Percentiles rank a stretch among this genome's conserved stretches.
Conservation (phyloP, 2,113 vertebrate genomes). For the Otocyon megalotis region DNA sequence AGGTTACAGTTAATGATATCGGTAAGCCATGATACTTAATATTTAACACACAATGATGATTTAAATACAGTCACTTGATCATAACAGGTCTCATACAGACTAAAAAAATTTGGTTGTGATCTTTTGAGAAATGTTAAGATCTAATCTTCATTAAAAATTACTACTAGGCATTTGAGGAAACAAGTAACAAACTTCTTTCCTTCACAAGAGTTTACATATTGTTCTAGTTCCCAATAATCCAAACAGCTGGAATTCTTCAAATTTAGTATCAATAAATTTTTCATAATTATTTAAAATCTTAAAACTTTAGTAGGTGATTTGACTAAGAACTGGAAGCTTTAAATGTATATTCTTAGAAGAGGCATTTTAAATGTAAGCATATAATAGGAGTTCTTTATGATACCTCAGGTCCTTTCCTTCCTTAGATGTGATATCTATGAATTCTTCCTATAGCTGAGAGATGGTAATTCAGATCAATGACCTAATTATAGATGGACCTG, state of each 20-base stretch:
- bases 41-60: slow-evolving; percentile 8
- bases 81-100: neutral
- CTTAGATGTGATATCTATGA: neutral
- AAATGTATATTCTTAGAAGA: neutral
- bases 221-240: neutral
- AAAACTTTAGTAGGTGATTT: neutral
- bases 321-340: neutral
- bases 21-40: neutral
- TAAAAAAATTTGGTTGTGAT: neutral
- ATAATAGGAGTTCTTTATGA: neutral
- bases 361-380: neutral
- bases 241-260: slow-evolving; percentile 50
- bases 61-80: neutral
- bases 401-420: neutral
- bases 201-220: neutral
- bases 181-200: neutral
- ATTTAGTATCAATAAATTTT: slow-evolving; percentile 16
- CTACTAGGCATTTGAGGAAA: neutral
- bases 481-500: neutral
- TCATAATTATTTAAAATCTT: slow-evolving; percentile 14
- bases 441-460: neutral
- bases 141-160: neutral
- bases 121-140: slow-evolving; percentile 27
- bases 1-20: neutral
- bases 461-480: neutral